Evolutionary conservation across 2,797 vertebrate genomes (phyloP).

Genomic region (Mormyrus hasselquistii): DNA sequence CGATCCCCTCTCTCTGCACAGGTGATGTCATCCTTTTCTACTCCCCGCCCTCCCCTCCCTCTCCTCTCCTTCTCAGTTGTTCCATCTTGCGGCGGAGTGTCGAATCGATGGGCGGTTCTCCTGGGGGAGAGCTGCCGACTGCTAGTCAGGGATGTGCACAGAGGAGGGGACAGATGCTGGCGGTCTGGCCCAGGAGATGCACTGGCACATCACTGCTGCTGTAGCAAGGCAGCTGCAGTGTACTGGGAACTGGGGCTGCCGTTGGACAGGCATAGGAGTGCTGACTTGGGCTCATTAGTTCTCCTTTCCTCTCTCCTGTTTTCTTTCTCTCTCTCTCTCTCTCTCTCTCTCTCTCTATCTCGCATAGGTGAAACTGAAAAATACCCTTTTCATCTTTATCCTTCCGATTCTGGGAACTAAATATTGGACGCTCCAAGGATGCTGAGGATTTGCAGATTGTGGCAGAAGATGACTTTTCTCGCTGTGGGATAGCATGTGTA

Average conservation of each 20-base stretch:
- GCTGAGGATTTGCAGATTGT: background rate
- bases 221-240: slow-evolving; percentile 7
- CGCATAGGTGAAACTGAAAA: background rate
- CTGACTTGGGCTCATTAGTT: slow-evolving; percentile 5
- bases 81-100: slow-evolving; percentile 77
- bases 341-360: background rate
- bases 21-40: slow-evolving; percentile 99
- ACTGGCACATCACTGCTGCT: slow-evolving; percentile 27
- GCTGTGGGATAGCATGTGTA: background rate
- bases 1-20: slow-evolving; percentile 65
- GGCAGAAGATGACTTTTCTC: background rate
- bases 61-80: slow-evolving; percentile 70
- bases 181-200: slow-evolving; percentile 17
- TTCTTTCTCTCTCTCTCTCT: background rate
- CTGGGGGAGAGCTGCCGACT: slow-evolving; percentile 63
- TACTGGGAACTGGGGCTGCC: slow-evolving; percentile 6
- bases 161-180: slow-evolving; percentile 56
- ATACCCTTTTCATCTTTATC: background rate
- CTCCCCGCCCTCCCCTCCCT: slow-evolving; percentile 66
- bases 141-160: slow-evolving; percentile 30
- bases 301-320: background rate
- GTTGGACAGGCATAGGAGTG: background rate
- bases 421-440: background rate
- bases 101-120: slow-evolving; percentile 75
- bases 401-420: background rate